Evolutionary conservation across 1,140 invertebrate genomes (phyloP), one percentile per base, ranked within the genome.

Genomic region (Anastrepha obliqua): DNA sequence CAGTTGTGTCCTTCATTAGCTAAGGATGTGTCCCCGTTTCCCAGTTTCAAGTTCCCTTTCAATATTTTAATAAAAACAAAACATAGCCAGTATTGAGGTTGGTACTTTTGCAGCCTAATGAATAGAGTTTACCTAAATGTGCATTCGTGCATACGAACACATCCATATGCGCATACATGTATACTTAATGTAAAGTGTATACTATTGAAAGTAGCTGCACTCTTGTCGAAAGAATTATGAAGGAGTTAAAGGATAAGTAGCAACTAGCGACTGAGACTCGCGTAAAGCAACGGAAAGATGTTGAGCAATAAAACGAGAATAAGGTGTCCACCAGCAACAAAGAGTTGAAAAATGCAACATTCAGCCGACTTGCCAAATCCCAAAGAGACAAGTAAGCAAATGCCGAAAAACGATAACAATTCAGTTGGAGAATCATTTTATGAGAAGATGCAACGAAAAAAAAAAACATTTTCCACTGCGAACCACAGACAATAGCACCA

Each of bases 11-110:
- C 74, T 81, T 81, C 74, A 29, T 81, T 44, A 17, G 29, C 47
- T 55, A 55, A 81, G 74, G 74, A 81, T 81, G 55, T 81, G 74
- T 7, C 47, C 74, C 42, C 13, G 15, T 55, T 81, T 81, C n/a
- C 74, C n/a, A 9, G 17, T 55, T 81, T 11, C 47, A 3, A 29
- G 29, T 29, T 29, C 29, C 29, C 29, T 29, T 29, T 29, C 29
- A 29, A 29, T 29, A 29, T 81, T 58, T 67, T 81, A 8, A 81
- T 55, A 51, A 20, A n/a, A 81, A 29, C 2, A 55, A 81, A 81
- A 11, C 29, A 11, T n/a, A 58, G n/a, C 44, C 15, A 11, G 55
- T 3, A 55, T 39, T 67, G 20, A 81, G 74, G 39, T 78, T 81
- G 17, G 6, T 55, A n/a, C 42, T 44, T 78, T 51, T 13, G 17